phyloP scores from a whole-genome alignment of 1,140 invertebrate genomes.

The Leptinotarsa texana region DNA sequence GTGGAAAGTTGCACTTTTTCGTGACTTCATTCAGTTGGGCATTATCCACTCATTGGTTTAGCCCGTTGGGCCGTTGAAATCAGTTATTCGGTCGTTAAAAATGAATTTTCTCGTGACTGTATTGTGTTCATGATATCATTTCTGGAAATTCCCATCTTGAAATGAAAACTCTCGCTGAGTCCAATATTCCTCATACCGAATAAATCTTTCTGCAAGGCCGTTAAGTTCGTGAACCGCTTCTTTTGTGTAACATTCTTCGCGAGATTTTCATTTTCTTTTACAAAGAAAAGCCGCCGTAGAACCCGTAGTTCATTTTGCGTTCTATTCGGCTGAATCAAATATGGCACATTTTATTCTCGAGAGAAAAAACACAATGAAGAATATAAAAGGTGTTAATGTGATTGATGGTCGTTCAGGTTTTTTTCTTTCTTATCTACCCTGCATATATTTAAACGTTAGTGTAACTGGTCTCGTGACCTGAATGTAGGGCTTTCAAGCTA shows the following conservation, averaged over 20 bases:
- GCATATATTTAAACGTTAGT: background rate
- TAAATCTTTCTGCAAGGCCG: background rate
- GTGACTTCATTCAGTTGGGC: no score
- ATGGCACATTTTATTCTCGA: background rate
- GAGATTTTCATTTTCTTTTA: constrained; percentile 1
- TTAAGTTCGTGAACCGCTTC: background rate
- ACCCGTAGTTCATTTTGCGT: background rate
- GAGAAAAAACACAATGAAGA: background rate
- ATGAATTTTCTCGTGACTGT: no score
- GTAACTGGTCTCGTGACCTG: background rate
- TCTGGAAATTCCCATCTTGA: background rate
- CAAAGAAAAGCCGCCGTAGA: background rate
- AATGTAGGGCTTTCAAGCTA: background rate
- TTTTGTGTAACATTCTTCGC: constrained; percentile 1
- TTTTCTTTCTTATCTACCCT: background rate
- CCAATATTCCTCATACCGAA: background rate
- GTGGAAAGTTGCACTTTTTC: no score
- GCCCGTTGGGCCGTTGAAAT: no score
- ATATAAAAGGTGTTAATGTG: background rate
- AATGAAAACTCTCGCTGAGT: background rate
- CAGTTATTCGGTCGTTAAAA: no score
- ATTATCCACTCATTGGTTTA: no score
- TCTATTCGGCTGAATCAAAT: background rate
- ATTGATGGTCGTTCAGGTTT: background rate
- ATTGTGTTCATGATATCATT: background rate